Evolutionary conservation across 2,888 invertebrate genomes (phyloP).

Genomic region (Andrena camellia): DNA sequence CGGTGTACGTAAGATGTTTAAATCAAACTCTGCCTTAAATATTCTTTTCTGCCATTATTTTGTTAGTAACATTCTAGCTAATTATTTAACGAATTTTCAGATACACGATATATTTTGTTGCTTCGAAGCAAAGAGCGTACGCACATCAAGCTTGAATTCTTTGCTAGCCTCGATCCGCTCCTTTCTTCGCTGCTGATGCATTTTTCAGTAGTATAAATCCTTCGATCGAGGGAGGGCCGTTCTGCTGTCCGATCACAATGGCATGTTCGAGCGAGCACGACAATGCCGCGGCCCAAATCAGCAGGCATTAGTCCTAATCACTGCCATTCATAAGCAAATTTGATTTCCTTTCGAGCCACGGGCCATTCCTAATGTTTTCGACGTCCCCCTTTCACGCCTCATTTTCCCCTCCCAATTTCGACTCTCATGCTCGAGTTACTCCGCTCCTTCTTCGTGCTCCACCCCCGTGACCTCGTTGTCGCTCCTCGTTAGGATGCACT

Average conservation of each 20-base stretch:
- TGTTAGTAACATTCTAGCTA: too few species aligned
- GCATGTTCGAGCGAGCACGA: slow-evolving; percentile 64
- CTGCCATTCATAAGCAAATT: slow-evolving; percentile 79
- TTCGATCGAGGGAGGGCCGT: slow-evolving; percentile 24
- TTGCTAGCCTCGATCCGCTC: background rate
- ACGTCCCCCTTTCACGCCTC: slow-evolving; percentile 66
- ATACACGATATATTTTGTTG: background rate
- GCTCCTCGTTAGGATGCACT: slow-evolving; percentile 12
- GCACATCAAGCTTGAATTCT: background rate
- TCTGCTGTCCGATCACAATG: slow-evolving; percentile 67
- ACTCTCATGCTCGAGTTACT: background rate
- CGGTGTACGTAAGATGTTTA: too few species aligned
- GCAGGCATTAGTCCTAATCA: slow-evolving; percentile 77
- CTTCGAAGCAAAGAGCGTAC: background rate
- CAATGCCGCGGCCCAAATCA: slow-evolving; percentile 73
- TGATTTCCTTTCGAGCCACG: slow-evolving; percentile 73
- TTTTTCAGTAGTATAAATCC: slow-evolving; percentile 19
- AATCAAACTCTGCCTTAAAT: too few species aligned
- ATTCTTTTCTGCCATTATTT: background rate
- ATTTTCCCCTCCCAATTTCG: slow-evolving; percentile 63
- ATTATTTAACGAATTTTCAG: background rate
- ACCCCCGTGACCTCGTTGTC: slow-evolving; percentile 36
- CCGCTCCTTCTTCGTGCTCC: slow-evolving; percentile 12
- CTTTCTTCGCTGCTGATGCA: background rate
- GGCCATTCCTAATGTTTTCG: slow-evolving; percentile 75